A percentile compares a stretch with the other conserved stretches of the same genome.
These are phyloP conservation scores for Terrapene triunguis DNA, from an alignment of 2,113 vertebrate species.

Conservation along the genomic window DNA sequence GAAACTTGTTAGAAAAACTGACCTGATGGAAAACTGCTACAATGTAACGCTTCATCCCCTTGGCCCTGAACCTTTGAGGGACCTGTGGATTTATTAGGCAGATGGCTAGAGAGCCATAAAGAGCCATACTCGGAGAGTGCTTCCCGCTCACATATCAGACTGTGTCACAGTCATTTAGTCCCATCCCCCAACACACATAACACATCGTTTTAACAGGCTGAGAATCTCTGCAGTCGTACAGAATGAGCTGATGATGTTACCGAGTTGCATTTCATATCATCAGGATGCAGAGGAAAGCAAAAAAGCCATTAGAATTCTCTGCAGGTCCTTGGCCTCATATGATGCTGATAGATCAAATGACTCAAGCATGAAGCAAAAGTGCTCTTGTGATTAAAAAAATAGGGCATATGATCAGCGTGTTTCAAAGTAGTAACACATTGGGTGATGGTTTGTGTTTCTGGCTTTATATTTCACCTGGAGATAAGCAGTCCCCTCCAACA, in stretches of 20 bases:
- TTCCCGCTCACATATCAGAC: neutral
- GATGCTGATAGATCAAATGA: neutral
- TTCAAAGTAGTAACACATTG: neutral
- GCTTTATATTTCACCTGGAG: neutral
- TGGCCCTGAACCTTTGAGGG: slow-evolving; percentile 53
- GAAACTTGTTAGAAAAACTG: neutral
- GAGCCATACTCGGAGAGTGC: slow-evolving; percentile 29
- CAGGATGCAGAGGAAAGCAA: neutral
- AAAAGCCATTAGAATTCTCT: neutral
- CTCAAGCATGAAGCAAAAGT: neutral
- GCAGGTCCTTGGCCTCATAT: neutral
- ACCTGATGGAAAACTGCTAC: slow-evolving; percentile 25
- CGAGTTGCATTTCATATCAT: neutral
- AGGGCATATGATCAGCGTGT: accelerated
- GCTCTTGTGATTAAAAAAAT: neutral
- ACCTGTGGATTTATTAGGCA: slow-evolving; percentile 29
- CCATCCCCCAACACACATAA: accelerated
- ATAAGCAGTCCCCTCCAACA: neutral
- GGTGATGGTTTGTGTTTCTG: neutral
- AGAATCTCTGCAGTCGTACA: neutral
- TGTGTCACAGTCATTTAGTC: neutral
- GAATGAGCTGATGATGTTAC: neutral
- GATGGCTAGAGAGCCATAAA: too few relatives aligned
- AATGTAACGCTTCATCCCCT: slow-evolving; percentile 25
- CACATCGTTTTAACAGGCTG: neutral